Conservation (phyloP, 2,888 invertebrate species). For the Galerucella nymphaeae region DNA sequence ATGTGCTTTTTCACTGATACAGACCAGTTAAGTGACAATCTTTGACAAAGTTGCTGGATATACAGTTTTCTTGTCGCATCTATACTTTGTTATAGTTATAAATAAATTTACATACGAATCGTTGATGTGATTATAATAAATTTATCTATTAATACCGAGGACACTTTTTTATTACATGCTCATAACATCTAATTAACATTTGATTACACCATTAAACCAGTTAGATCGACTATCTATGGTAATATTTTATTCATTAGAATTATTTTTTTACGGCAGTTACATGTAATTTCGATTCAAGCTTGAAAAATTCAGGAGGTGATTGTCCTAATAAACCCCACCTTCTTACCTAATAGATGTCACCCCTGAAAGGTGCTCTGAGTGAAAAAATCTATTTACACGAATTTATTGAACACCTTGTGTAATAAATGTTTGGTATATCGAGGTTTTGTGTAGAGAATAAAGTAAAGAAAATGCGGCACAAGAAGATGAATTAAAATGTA, state of each 20-base stretch:
- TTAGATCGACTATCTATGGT: not conserved
- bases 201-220: not conserved
- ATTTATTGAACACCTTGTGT: not conserved
- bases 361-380: no score
- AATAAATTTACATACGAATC: conserved; percentile 2
- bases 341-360: no score
- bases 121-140: not conserved
- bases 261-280: no score
- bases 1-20: no score
- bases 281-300: no score
- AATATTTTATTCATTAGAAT: not conserved
- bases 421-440: conserved; percentile 3
- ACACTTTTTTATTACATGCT: conserved; percentile 4
- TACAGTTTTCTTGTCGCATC: not conserved
- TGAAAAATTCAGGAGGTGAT: no score
- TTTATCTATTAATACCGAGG: conserved; percentile 2
- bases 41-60: no score
- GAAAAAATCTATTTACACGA: no score
- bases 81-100: not conserved
- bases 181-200: not conserved
- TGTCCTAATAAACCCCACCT: no score
- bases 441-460: not conserved
- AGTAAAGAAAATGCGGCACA: not conserved
- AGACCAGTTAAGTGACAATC: no score
- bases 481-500: conserved; percentile 14